A percentile compares a stretch with the other conserved stretches of the same genome.
These are phyloP conservation scores for Dolichomitus sp. DNA, from an alignment of 2,888 invertebrate species.

Conservation along the genomic window DNA sequence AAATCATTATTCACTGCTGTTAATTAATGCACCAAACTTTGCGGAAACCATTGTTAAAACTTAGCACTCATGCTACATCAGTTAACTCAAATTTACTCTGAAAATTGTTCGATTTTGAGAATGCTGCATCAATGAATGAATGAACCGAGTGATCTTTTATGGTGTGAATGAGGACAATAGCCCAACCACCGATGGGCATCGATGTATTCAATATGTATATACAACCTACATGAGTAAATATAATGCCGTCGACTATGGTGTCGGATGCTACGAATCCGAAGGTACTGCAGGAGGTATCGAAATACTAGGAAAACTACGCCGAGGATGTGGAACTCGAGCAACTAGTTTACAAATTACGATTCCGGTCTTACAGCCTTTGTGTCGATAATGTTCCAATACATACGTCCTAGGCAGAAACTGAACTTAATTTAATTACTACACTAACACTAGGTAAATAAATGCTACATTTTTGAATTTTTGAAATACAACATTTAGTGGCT, in stretches of 20 bases:
- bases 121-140: slow-evolving; percentile 22
- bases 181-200: not conserved
- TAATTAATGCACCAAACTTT: too few species aligned
- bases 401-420: slow-evolving; percentile 2
- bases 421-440: too few species aligned
- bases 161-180: slow-evolving; percentile 25
- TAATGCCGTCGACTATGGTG: not conserved
- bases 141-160: slow-evolving; percentile 5
- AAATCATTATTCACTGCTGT: too few species aligned
- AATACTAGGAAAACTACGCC: not conserved
- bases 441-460: too few species aligned
- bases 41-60: not conserved
- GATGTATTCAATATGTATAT: not conserved
- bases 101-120: not conserved
- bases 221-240: not conserved
- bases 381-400: slow-evolving; percentile 47
- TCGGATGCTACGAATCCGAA: not conserved
- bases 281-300: not conserved
- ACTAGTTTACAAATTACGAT: slow-evolving; percentile 56
- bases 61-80: not conserved
- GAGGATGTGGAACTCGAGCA: slow-evolving; percentile 30
- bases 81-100: not conserved
- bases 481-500: too few species aligned
- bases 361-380: slow-evolving; percentile 29
- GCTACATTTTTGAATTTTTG: too few species aligned